Evolutionary conservation across 2,888 invertebrate species (phyloP).

Genomic region (Copidosoma aretas): DNA sequence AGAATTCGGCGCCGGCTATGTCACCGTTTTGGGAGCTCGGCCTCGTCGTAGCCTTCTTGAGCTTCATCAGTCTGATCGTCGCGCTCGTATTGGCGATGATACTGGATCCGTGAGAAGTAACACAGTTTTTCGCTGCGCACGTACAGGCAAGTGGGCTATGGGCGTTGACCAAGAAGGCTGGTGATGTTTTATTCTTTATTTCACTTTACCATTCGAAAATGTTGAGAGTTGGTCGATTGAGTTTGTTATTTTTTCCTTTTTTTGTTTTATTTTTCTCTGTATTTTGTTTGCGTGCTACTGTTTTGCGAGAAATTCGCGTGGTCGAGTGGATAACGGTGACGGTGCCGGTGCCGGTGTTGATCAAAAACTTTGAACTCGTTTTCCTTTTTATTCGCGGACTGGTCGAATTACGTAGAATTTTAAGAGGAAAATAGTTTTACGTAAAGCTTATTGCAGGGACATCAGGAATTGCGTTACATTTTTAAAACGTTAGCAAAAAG

Average conservation of each 20-base stretch:
- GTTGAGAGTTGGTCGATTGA: neutral
- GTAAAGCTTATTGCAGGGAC: neutral
- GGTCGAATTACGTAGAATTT: neutral
- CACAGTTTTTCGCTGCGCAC: no score
- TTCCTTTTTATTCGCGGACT: neutral
- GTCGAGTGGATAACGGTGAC: no score
- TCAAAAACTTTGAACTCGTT: neutral
- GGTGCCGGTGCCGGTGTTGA: no score
- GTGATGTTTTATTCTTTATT: no score
- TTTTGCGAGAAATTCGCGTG: no score
- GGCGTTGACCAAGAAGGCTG: no score
- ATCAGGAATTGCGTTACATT: neutral
- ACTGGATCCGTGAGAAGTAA: no score
- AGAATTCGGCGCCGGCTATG: neutral
- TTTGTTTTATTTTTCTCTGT: neutral
- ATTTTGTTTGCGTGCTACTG: neutral
- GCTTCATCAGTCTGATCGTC: neutral
- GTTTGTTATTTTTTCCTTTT: neutral
- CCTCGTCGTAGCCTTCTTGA: neutral
- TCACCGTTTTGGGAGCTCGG: neutral
- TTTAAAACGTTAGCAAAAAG: no score
- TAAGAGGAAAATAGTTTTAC: neutral
- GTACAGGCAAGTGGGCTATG: no score
- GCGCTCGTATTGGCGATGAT: neutral
- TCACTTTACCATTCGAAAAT: no score